Evolutionary conservation across 2,888 invertebrate species (phyloP), one percentile per base, ranked within the genome.

Genomic region (Trissolcus japonicus): DNA sequence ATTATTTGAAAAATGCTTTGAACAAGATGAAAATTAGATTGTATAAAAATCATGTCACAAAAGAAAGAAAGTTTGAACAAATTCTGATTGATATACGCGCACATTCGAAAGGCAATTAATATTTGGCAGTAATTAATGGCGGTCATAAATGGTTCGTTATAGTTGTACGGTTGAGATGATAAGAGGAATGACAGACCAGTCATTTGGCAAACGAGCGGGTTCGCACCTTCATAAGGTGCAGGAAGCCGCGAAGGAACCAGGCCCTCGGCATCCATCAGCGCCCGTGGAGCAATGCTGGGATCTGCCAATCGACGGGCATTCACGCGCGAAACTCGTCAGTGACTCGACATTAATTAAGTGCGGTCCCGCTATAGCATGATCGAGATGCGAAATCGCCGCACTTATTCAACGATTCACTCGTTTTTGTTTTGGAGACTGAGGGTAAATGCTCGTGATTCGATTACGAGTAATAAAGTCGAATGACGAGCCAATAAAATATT

Each of bases 401-500:
- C 54, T 72, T 68, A 48, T 68, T 60, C 60, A 59, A 40, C 55
- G 46, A 41, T 9, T 66, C 66, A 40, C 46, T 51, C 40, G 62
- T 9, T 17, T 29, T 46, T 48, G 56, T 51, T 73, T 67, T 25
- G 50, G 48, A 19, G 19, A 11, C n/a, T 41, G 59, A 60, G 65
- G 50, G 50, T 29, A 51, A 67, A 35, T 63, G 50, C 35, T 14
- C 6, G 56, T 72, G 69, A 76, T 76, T 76, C 71, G 79, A 67
- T 73, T 66, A 82, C 80, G 76, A 80, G 82, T 81, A 83, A 86
- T 85, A 85, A 87, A 87, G 84, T 85, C 84, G 83, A 85, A 84
- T 83, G 84, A 88, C 85, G 86, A 85, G 86, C 86, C 86, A 88
- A 88, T 88, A 87, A 89, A 88, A 89, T 88, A 89, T 88, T 88